These are phyloP conservation scores for Heterohyrax brucei DNA, from an alignment of 2,797 vertebrate species.

Conservation along the genomic window DNA sequence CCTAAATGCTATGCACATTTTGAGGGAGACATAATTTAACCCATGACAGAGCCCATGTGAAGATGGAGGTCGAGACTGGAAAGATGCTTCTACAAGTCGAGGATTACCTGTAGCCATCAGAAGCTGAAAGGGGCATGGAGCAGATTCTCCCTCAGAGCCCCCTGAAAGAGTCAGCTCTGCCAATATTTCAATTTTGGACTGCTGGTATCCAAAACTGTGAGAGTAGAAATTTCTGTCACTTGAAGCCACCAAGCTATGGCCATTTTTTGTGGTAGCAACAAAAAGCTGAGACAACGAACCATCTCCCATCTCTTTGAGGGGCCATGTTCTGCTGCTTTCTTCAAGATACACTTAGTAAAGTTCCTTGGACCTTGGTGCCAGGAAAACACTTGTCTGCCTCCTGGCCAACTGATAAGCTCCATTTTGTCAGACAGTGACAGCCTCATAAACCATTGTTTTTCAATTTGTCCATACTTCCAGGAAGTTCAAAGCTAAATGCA, in stretches of 20 bases:
- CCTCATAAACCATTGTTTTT: not conserved
- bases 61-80: not conserved
- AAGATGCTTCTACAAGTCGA: fast-evolving
- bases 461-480: fast-evolving
- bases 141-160: fast-evolving
- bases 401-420: not conserved
- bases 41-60: not conserved
- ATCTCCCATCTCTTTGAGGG: fast-evolving
- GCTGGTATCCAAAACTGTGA: not conserved
- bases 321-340: not conserved
- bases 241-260: fast-evolving
- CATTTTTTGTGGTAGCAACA: not conserved
- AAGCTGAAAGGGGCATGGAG: not conserved
- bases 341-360: not conserved
- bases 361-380: not conserved
- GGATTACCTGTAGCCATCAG: fast-evolving
- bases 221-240: fast-evolving
- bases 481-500: not conserved
- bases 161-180: not conserved
- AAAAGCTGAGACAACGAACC: fast-evolving
- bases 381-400: too few species aligned
- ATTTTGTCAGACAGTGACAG: not conserved
- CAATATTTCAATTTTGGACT: not conserved
- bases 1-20: too few species aligned
- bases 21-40: too few species aligned